These are phyloP conservation scores for Bombyx mori DNA, from an alignment of 1,140 invertebrate species.

Conservation along the genomic window DNA sequence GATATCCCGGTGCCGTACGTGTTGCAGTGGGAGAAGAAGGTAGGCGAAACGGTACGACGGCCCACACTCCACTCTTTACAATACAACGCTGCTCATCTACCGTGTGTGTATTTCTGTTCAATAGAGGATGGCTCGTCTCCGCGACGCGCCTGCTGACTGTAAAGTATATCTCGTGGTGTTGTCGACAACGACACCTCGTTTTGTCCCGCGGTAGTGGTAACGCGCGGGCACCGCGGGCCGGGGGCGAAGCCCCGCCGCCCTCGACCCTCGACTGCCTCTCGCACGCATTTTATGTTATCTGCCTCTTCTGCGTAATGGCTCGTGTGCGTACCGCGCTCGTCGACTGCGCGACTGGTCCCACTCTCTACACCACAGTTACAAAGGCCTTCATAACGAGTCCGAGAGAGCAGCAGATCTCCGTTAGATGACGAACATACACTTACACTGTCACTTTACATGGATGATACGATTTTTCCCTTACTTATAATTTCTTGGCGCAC, in stretches of 20 bases:
- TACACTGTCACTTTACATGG: constrained; percentile 60
- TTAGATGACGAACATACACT: constrained; percentile 59
- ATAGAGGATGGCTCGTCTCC: constrained; percentile 61
- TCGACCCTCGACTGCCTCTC: constrained; percentile 43
- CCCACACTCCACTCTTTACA: constrained; percentile 78
- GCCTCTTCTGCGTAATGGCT: constrained; percentile 59
- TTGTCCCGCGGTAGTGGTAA: constrained; percentile 55
- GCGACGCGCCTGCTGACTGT: constrained; percentile 58
- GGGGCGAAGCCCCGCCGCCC: constrained; percentile 34
- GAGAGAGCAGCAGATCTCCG: constrained; percentile 72
- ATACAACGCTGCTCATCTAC: constrained; percentile 69
- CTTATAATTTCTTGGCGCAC: constrained; percentile 50
- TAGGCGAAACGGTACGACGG: constrained; percentile 93
- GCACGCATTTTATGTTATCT: constrained; percentile 53
- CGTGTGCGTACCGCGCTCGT: constrained; percentile 39
- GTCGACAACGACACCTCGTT: constrained; percentile 39
- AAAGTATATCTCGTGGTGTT: constrained; percentile 54
- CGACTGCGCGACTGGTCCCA: constrained; percentile 39
- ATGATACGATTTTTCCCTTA: constrained; percentile 40
- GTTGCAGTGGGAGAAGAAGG: constrained; percentile 98
- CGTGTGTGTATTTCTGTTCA: constrained; percentile 68
- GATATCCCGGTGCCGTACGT: constrained; percentile 95
- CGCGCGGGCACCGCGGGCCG: constrained; percentile 48
- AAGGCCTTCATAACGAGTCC: constrained; percentile 70
- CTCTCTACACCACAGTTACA: constrained; percentile 66